phyloP scores from a whole-genome alignment of 2,888 invertebrate genomes.

The Oasisia sp. region DNA sequence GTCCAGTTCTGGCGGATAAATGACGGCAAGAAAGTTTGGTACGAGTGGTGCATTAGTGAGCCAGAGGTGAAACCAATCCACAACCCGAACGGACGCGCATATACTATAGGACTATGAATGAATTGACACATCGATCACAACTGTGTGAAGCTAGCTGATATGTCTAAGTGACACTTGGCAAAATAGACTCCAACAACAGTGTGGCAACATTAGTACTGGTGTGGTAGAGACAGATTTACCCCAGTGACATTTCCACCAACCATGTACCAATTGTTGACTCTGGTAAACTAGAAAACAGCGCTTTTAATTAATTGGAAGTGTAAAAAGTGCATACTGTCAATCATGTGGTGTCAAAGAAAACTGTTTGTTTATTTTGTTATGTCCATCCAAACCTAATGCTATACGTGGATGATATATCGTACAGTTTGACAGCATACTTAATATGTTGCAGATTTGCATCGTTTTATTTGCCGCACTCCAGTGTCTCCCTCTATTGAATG shows the following conservation, averaged over 20 bases:
- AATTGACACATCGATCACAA: not conserved
- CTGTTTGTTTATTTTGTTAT: not conserved
- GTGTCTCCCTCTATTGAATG: too few species aligned
- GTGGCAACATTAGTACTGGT: not conserved
- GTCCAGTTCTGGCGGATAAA: slow-evolving; percentile 89
- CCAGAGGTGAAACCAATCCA: slow-evolving; percentile 74
- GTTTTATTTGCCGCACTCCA: not conserved
- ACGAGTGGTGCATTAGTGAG: slow-evolving; percentile 86
- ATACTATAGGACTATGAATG: slow-evolving; percentile 73
- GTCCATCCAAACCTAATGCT: not conserved
- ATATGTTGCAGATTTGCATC: not conserved
- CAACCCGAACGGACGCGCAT: slow-evolving; percentile 80
- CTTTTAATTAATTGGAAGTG: not conserved
- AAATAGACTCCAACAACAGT: not conserved
- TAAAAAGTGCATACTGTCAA: not conserved
- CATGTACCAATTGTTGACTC: not conserved
- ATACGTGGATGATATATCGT: not conserved
- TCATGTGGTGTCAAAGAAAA: not conserved
- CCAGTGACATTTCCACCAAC: not conserved
- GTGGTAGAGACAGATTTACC: not conserved
- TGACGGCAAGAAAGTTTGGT: slow-evolving; percentile 88
- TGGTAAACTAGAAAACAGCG: not conserved
- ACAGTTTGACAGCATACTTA: not conserved
- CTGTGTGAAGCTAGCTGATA: too few species aligned
- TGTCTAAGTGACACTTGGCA: not conserved